Evolutionary conservation across 1,140 invertebrate genomes (phyloP).

Genomic region (Drosophila parvula): DNA sequence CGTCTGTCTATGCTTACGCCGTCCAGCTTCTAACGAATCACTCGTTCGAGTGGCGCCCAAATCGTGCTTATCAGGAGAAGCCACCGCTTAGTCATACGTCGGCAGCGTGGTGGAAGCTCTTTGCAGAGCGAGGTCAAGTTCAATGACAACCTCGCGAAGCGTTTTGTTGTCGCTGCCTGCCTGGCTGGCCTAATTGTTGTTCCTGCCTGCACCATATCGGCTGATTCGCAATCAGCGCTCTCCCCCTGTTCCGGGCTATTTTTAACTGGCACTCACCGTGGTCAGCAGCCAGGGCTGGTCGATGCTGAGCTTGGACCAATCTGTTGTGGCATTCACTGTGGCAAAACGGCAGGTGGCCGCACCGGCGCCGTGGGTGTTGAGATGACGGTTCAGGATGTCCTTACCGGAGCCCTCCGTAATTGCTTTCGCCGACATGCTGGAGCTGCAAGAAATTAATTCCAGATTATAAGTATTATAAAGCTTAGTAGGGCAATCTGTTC

Average conservation of each 20-base stretch:
- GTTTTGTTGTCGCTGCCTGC: constrained; percentile 14
- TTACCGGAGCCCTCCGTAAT: constrained; percentile 98
- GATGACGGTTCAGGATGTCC: constrained; percentile 94
- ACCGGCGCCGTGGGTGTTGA: constrained; percentile 89
- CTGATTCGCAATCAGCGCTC: constrained; percentile 29
- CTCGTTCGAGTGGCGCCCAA: constrained; percentile 27
- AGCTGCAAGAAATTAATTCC: constrained; percentile 24
- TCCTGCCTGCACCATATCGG: constrained; percentile 9
- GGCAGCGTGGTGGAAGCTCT: constrained; percentile 21
- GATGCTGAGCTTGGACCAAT: constrained; percentile 90
- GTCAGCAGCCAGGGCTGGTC: constrained; percentile 95
- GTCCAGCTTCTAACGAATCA: constrained; percentile 25
- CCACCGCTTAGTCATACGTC: constrained; percentile 41
- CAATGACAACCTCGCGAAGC: constrained; percentile 52
- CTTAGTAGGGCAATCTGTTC: constrained; percentile 2
- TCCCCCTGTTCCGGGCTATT: constrained; percentile 32
- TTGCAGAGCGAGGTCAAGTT: constrained; percentile 62
- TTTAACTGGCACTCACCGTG: constrained; percentile 85
- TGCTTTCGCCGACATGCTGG: constrained; percentile 97
- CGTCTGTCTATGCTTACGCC: constrained; percentile 7
- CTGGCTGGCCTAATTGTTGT: constrained; percentile 38
- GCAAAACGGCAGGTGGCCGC: constrained; percentile 93
- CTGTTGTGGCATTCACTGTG: constrained; percentile 90
- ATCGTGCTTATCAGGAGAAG: constrained; percentile 42
- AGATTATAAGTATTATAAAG: not conserved